A percentile compares a stretch with the other conserved stretches of the same genome.
These are phyloP conservation scores for Drosophila azteca DNA, from an alignment of 1,140 invertebrate species.

Conservation along the genomic window DNA sequence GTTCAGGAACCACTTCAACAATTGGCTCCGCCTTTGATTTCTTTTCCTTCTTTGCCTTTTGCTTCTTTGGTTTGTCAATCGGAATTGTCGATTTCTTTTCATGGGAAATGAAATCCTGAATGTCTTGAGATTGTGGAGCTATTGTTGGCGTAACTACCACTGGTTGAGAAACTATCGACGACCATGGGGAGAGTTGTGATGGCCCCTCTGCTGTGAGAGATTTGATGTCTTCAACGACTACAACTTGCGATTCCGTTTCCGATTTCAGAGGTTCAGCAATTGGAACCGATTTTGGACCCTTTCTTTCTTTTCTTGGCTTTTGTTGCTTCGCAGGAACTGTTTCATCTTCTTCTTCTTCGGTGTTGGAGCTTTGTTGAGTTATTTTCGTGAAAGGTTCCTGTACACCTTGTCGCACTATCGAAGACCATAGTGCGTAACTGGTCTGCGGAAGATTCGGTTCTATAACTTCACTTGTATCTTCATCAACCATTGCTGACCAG, in stretches of 20 bases:
- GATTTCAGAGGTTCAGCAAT: no score
- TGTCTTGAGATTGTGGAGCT: not conserved
- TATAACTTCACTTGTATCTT: slow-evolving; percentile 14
- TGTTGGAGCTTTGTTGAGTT: slow-evolving; percentile 9
- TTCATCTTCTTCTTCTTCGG: not conserved
- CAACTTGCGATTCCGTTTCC: not conserved
- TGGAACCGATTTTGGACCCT: not conserved
- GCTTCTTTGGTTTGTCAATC: slow-evolving; percentile 39
- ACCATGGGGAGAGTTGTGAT: slow-evolving; percentile 31
- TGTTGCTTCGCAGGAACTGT: not conserved
- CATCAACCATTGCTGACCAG: slow-evolving; percentile 50
- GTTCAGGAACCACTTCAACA: not conserved
- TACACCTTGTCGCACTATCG: slow-evolving; percentile 60
- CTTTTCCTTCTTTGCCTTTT: slow-evolving; percentile 34
- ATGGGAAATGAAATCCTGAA: slow-evolving; percentile 25
- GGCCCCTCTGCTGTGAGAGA: not conserved
- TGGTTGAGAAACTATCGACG: slow-evolving; percentile 42
- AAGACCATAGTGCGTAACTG: slow-evolving; percentile 50
- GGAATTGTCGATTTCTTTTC: slow-evolving; percentile 16
- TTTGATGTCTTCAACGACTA: not conserved
- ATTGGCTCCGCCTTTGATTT: slow-evolving; percentile 2
- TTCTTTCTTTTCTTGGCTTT: slow-evolving; percentile 19
- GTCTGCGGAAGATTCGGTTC: not conserved
- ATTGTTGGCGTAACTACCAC: not conserved
- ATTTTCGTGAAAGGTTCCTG: slow-evolving; percentile 45